Evolutionary conservation across 2,113 vertebrate genomes (phyloP).

Genomic region (Neomonachus schauinslandi): DNA sequence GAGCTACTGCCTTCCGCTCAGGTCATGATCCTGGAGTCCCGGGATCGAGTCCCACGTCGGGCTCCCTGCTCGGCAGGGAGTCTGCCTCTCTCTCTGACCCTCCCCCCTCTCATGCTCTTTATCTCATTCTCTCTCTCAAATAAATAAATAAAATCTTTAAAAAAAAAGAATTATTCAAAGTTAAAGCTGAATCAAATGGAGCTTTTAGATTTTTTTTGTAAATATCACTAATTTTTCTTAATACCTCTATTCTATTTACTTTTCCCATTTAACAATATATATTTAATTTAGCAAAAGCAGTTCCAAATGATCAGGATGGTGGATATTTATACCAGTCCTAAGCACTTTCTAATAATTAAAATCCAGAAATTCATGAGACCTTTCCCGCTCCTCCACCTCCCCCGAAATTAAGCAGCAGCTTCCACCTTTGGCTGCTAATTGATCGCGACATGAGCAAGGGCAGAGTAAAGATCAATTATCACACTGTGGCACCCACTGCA

Average conservation of each 20-base stretch:
- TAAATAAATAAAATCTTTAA: no score
- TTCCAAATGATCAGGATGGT: constrained; percentile 76
- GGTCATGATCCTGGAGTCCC: no score
- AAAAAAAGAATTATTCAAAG: neutral
- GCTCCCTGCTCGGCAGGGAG: no score
- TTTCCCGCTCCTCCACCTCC: constrained; percentile 40
- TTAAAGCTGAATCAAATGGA: neutral
- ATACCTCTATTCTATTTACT: neutral
- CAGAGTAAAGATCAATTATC: constrained; percentile 56
- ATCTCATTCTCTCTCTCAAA: no score
- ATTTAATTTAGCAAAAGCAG: constrained; percentile 78
- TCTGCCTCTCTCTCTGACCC: no score
- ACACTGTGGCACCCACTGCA: constrained; percentile 39
- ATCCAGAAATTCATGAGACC: constrained; percentile 78
- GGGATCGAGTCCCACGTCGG: no score
- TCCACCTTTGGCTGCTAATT: constrained; percentile 54
- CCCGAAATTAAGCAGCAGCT: constrained; percentile 59
- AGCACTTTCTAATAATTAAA: constrained; percentile 82
- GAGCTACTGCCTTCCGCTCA: no score
- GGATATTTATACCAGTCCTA: constrained; percentile 75
- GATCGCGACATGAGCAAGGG: constrained; percentile 10
- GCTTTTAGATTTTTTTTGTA: neutral
- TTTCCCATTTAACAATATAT: constrained; percentile 24
- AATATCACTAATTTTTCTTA: constrained; percentile 21
- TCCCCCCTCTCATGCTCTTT: no score